phyloP scores from a whole-genome alignment of 2,888 invertebrate species.

The Uloborus plumipes region DNA sequence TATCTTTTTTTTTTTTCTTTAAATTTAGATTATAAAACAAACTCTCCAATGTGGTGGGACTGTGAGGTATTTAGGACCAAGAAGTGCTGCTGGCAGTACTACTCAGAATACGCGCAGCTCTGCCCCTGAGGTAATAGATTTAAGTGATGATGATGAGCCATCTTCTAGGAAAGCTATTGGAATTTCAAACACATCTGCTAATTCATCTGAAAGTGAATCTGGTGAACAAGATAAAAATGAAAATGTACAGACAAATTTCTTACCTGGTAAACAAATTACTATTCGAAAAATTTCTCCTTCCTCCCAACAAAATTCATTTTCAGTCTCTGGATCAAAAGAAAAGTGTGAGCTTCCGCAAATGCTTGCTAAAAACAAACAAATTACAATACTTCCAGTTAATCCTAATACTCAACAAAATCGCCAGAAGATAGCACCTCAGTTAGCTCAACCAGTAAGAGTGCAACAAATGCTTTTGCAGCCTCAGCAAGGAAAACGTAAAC shows the following conservation, averaged over 20 bases:
- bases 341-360: conserved; percentile 58
- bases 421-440: conserved; percentile 57
- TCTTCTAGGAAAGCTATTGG: conserved; percentile 32
- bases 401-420: conserved; percentile 52
- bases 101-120: conserved; percentile 46
- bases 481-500: conserved; percentile 53
- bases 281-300: conserved; percentile 45
- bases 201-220: conserved; percentile 57
- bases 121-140: conserved; percentile 64
- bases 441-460: conserved; percentile 56
- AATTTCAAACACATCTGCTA: conserved; percentile 49
- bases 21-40: conserved; percentile 60
- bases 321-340: conserved; percentile 31
- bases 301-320: conserved; percentile 31
- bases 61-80: conserved; percentile 57
- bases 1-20: conserved; percentile 10
- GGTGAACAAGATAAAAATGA: conserved; percentile 41
- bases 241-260: conserved; percentile 12
- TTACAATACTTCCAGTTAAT: conserved; percentile 59
- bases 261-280: conserved; percentile 58
- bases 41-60: conserved; percentile 65
- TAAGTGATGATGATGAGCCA: conserved; percentile 66
- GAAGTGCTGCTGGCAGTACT: conserved; percentile 51
- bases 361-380: conserved; percentile 57
- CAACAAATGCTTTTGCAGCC: conserved; percentile 61